Evolutionary conservation across 2,797 vertebrate genomes (phyloP).

Genomic region (Steatocranus sp.): DNA sequence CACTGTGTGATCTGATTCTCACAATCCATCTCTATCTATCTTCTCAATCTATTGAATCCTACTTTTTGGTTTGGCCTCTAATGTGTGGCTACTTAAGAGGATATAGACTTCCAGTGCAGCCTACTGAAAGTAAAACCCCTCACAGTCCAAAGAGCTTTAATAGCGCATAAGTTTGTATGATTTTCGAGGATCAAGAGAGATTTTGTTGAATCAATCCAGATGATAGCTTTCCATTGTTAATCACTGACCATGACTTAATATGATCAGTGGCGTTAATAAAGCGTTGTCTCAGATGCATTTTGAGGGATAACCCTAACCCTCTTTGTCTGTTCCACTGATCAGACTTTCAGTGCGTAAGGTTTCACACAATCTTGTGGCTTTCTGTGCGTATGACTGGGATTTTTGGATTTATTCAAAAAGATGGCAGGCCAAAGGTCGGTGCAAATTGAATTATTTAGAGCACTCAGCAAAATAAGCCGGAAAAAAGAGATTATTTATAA

Average conservation of each 20-base stretch:
- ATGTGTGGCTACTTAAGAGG: slow-evolving; percentile 72
- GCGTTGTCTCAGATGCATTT: slow-evolving; percentile 69
- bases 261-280: slow-evolving; percentile 71
- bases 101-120: slow-evolving; percentile 57
- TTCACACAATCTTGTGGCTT: slow-evolving; percentile 36
- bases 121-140: slow-evolving; percentile 61
- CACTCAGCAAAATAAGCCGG: slow-evolving; percentile 28
- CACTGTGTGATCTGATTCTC: slow-evolving; percentile 54
- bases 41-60: slow-evolving; percentile 54
- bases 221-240: slow-evolving; percentile 76
- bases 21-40: slow-evolving; percentile 61
- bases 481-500: slow-evolving; percentile 10
- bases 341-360: slow-evolving; percentile 7
- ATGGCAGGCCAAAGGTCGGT: slow-evolving; percentile 15
- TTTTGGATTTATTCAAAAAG: slow-evolving; percentile 46
- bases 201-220: slow-evolving; percentile 75
- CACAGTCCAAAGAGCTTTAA: slow-evolving; percentile 68
- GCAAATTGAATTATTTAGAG: slow-evolving; percentile 49
- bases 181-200: slow-evolving; percentile 73
- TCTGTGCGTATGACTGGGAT: slow-evolving; percentile 25
- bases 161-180: slow-evolving; percentile 67
- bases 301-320: slow-evolving; percentile 58
- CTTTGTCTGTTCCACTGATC: slow-evolving; percentile 55
- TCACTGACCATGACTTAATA: slow-evolving; percentile 71
- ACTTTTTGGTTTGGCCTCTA: slow-evolving; percentile 48